These are phyloP conservation scores for Pelodiscus sinensis DNA, from an alignment of 2,113 vertebrate species.

Conservation along the genomic window DNA sequence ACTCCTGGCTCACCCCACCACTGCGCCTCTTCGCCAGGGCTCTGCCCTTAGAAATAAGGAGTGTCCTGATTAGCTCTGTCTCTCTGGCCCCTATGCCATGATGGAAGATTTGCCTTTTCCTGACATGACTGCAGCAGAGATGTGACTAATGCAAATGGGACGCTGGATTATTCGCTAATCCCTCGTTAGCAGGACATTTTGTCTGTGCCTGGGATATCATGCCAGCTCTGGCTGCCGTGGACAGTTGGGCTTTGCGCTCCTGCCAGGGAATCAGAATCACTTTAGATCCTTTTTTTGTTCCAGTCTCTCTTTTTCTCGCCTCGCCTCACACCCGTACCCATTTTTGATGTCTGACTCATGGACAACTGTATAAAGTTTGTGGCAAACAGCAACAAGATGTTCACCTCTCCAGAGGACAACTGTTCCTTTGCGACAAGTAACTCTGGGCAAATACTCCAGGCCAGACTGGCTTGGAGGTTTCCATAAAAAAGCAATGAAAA, in stretches of 20 bases:
- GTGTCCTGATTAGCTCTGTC: accelerated
- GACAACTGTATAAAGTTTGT: not conserved
- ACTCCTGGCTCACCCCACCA: accelerated
- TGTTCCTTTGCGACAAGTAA: not conserved
- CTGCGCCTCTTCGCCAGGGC: accelerated
- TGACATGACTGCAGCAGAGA: accelerated
- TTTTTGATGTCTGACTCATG: not conserved
- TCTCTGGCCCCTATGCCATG: not conserved
- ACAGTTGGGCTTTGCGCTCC: not conserved
- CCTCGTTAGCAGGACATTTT: not conserved
- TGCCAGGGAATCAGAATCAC: not conserved
- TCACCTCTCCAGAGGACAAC: accelerated
- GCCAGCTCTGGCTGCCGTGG: not conserved
- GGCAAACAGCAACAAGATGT: not conserved
- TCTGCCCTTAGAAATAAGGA: accelerated
- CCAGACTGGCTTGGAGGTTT: not conserved
- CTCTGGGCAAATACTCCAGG: not conserved
- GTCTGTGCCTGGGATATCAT: not conserved
- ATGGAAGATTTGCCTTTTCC: not conserved
- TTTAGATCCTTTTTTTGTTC: not conserved
- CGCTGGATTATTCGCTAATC: not conserved
- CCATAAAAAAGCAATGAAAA: not conserved
- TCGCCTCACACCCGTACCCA: not conserved
- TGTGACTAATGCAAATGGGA: accelerated
- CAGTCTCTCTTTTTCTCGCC: not conserved